Conservation (phyloP, 2,888 invertebrate species). For the Mylabris sibirica region DNA sequence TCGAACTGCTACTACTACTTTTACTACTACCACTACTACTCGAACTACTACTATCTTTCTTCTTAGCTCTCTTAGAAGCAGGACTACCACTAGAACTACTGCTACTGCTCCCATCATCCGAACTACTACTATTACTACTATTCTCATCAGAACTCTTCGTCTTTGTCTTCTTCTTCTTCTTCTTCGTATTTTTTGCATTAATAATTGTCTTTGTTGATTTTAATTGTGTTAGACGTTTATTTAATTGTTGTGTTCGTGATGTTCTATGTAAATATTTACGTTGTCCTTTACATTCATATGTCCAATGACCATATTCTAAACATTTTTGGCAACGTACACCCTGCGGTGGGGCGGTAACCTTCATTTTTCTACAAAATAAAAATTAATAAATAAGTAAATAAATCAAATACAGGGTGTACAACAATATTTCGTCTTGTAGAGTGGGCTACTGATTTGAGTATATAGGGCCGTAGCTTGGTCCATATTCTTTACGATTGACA, state of each 20-base stretch:
- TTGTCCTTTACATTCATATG: conserved; percentile 91
- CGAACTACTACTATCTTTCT: conserved; percentile 13
- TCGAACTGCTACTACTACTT: conserved; percentile 18
- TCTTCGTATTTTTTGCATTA: conserved; percentile 23
- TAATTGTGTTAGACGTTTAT: conserved; percentile 68
- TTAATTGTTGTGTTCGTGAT: conserved; percentile 82
- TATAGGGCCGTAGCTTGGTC: too few relatives aligned
- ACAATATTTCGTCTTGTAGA: too few relatives aligned
- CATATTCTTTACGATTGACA: too few relatives aligned
- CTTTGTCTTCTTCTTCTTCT: conserved; percentile 34
- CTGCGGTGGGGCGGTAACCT: conserved; percentile 70
- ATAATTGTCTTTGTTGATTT: conserved; percentile 25
- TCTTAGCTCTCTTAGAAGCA: conserved; percentile 21
- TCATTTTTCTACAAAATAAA: conserved; percentile 64
- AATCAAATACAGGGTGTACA: too few relatives aligned
- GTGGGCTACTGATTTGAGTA: too few relatives aligned
- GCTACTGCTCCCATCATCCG: conserved; percentile 33
- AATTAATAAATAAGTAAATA: background rate
- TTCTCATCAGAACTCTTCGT: conserved; percentile 34
- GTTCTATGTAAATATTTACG: conserved; percentile 85
- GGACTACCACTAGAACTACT: conserved; percentile 18
- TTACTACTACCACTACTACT: conserved; percentile 32
- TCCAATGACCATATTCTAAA: conserved; percentile 92
- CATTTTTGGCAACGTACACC: conserved; percentile 92
- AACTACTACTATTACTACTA: conserved; percentile 33